These are phyloP conservation scores for Centroberyx gerrardi DNA, from an alignment of 2,797 vertebrate genomes.

Conservation along the genomic window DNA sequence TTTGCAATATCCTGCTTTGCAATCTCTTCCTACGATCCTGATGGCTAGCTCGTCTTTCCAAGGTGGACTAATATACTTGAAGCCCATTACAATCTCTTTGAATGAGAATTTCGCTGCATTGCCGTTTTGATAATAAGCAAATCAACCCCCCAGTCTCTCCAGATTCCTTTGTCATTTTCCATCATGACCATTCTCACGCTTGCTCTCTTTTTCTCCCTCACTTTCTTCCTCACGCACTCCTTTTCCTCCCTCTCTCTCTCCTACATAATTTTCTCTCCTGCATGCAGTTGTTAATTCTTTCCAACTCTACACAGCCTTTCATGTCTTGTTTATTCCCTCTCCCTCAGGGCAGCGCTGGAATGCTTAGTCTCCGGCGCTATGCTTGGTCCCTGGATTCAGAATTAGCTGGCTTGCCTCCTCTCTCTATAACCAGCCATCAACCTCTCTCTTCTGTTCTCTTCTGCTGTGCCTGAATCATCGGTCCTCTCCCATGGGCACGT, in stretches of 20 bases:
- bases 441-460: slow-evolving; percentile 1
- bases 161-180: background rate
- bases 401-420: background rate
- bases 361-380: background rate
- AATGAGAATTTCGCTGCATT: background rate
- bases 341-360: background rate
- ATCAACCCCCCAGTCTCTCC: background rate
- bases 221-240: no score
- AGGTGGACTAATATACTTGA: background rate
- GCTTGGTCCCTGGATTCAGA: slow-evolving; percentile 12
- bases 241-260: background rate
- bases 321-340: background rate
- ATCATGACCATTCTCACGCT: background rate
- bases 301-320: background rate
- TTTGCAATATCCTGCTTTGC: no score
- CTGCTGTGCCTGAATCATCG: slow-evolving; percentile 10
- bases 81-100: background rate
- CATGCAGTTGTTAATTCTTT: background rate
- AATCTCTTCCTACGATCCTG: slow-evolving; percentile 1
- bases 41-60: background rate
- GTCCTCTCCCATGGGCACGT: slow-evolving; percentile 25
- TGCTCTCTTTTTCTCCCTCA: background rate
- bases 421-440: slow-evolving; percentile 19
- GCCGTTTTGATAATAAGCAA: slow-evolving; percentile 13
- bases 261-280: background rate